These are phyloP conservation scores for Pleuronectes platessa DNA, from an alignment of 2,113 vertebrate genomes.

Conservation along the genomic window DNA sequence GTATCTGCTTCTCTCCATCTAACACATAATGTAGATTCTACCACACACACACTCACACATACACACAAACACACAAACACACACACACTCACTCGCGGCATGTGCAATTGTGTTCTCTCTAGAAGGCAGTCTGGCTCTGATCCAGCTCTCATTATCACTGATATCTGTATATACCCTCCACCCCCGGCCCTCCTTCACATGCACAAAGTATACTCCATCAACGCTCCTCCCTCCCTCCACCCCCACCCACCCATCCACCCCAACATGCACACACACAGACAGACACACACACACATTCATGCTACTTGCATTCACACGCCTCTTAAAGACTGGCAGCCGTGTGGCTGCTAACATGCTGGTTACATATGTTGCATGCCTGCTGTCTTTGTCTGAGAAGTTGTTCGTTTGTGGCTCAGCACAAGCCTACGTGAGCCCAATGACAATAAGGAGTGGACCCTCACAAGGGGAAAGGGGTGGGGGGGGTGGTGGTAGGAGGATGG, in stretches of 20 bases:
- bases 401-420: conserved; percentile 78
- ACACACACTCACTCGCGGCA: conserved; percentile 9
- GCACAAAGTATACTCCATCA: conserved; percentile 53
- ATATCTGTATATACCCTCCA: conserved; percentile 72
- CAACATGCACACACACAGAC: conserved; percentile 8
- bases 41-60: conserved; percentile 25
- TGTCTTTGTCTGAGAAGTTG: conserved; percentile 86
- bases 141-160: conserved; percentile 81
- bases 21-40: conserved; percentile 50
- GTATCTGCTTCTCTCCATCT: conserved; percentile 35
- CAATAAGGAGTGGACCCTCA: conserved; percentile 78
- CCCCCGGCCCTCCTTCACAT: conserved; percentile 48
- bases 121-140: conserved; percentile 72
- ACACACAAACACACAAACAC: conserved; percentile 29
- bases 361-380: conserved; percentile 83
- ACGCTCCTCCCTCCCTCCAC: not conserved
- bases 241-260: conserved; percentile 6
- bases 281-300: conserved; percentile 35
- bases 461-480: conserved; percentile 41
- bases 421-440: conserved; percentile 84
- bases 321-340: conserved; percentile 67
- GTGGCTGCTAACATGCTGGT: conserved; percentile 72
- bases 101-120: conserved; percentile 74
- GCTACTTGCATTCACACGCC: conserved; percentile 56
- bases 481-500: not conserved